These are phyloP conservation scores for Galerucella calmariensis DNA, from an alignment of 2,888 invertebrate genomes.

Conservation along the genomic window DNA sequence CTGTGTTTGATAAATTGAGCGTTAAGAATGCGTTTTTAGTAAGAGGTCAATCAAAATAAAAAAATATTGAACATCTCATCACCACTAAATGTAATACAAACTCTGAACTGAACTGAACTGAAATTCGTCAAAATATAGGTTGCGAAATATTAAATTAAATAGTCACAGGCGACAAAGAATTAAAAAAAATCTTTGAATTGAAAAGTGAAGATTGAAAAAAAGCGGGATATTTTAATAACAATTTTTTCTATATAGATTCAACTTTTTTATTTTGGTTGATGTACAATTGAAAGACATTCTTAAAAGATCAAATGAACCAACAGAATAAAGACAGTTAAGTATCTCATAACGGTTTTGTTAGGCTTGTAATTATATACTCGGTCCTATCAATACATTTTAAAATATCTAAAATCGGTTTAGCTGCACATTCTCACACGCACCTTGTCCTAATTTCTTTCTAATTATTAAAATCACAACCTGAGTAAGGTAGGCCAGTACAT, in stretches of 20 bases:
- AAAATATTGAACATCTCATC: conserved; percentile 3
- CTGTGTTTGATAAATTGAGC: conserved; percentile 30
- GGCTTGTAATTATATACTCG: conserved; percentile 44
- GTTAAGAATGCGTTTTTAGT: conserved; percentile 4
- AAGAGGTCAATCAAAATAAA: neutral
- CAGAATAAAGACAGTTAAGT: neutral
- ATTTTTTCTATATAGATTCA: neutral
- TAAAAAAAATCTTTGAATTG: no score
- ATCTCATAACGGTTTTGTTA: neutral
- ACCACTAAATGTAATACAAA: neutral
- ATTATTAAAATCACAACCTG: conserved; percentile 65
- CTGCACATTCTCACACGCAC: conserved; percentile 58
- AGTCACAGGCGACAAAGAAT: no score
- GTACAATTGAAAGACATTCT: neutral
- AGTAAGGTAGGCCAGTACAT: conserved; percentile 46
- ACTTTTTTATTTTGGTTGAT: neutral
- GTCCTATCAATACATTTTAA: conserved; percentile 46
- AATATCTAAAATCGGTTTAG: conserved; percentile 58
- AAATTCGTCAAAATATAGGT: no score
- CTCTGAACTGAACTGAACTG: no score
- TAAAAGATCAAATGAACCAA: neutral
- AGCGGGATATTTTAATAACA: neutral
- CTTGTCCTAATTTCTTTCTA: conserved; percentile 36
- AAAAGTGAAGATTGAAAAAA: no score
- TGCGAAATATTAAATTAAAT: no score